These are phyloP conservation scores for Theodoxus fluviatilis DNA, from an alignment of 2,888 invertebrate genomes.

Conservation along the genomic window DNA sequence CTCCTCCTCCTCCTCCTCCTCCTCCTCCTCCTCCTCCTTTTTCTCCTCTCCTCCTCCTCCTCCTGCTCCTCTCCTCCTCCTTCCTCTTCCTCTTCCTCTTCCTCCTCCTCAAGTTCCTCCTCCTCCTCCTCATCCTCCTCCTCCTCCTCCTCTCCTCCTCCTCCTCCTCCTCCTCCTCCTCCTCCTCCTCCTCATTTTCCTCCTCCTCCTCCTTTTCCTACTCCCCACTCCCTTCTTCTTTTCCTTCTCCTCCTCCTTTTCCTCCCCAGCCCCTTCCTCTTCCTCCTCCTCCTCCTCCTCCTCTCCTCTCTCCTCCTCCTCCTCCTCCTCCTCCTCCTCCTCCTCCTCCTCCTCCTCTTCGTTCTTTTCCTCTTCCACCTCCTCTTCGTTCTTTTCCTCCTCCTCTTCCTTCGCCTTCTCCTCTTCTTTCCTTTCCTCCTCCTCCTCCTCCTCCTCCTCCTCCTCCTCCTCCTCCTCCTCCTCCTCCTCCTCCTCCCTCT, in stretches of 20 bases:
- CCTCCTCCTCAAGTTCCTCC: background rate
- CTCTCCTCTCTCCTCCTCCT: background rate
- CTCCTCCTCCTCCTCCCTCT: constrained; percentile 9
- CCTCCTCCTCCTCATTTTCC: no score
- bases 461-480: constrained; percentile 11
- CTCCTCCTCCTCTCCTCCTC: background rate
- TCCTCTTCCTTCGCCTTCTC: constrained; percentile 14
- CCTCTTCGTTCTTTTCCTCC: constrained; percentile 2
- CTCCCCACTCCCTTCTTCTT: background rate
- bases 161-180: background rate
- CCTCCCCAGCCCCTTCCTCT: background rate
- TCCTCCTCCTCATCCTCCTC: constrained; percentile 11
- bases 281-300: background rate
- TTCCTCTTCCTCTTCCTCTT: background rate
- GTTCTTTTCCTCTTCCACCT: constrained; percentile 3
- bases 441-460: constrained; percentile 15
- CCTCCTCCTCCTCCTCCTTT: background rate
- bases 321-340: background rate
- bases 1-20: background rate
- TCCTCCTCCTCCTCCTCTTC: background rate
- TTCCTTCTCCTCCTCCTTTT: background rate
- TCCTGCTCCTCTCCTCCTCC: background rate
- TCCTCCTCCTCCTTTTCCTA: constrained; percentile 1
- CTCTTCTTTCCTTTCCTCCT: constrained; percentile 6
- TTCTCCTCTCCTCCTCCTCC: background rate